Evolutionary conservation across 1,140 invertebrate species (phyloP), one percentile per base, ranked within the genome.

Genomic region (Euglossa dilemma): DNA sequence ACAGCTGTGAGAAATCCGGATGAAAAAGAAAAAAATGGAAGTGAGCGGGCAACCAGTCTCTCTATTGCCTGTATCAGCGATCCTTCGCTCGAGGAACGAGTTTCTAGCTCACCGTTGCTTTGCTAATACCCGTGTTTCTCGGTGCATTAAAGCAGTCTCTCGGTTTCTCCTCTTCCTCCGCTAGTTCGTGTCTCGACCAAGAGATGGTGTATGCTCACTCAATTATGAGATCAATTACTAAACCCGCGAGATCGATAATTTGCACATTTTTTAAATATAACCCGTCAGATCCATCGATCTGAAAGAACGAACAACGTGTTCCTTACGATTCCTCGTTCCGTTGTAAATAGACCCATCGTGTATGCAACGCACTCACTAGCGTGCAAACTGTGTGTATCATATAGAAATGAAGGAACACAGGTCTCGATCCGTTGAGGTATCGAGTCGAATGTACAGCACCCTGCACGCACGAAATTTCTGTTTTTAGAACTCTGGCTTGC

Each of bases 381-480:
- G 4, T 36, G 36, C 36, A 64, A 54, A 80, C 45, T 69, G 73
- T 69, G 59, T 45, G 20, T 23, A 23, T 36, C 5, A 81, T 67
- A 75, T 67, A 75, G 28, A n/a, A 64, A 16, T n/a, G n/a, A 36
- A 1, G 4, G 36, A 14, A 28, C 69, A 45, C 43, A 6, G 5
- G 6, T 11, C 9, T 11, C 3, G 9, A 28, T 0, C 11, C 72
- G 52, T 67, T 20, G 25, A 36, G 52, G 80, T 63, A 69, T 57
- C 9, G n/a, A 73, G 14, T 71, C 18, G 14, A 6, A 77, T 93
- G 92, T 94, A 94, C 82, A 94, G 93, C 92, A 94, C 92, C 85
- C 79, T 82, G 91, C 88, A 91, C 87, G 89, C 89, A 90, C 90
- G 75, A 90, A 87, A 90, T 92, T 93, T 94, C 77, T 94, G 91